Evolutionary conservation across 2,888 invertebrate species (phyloP), one percentile per base, ranked within the genome.

Genomic region (Tridacna crocea): DNA sequence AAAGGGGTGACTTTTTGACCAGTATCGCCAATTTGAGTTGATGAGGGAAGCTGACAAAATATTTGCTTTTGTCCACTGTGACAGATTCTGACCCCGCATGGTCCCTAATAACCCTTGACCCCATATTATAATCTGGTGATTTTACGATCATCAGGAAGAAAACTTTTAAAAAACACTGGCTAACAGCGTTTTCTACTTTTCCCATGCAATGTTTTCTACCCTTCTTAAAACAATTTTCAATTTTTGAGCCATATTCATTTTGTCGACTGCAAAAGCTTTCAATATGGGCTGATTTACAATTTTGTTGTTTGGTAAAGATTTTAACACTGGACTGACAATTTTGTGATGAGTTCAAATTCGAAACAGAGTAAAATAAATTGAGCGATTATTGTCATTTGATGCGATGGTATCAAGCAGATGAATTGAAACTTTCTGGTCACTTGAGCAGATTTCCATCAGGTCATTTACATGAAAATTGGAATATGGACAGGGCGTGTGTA

Each of bases 351-450:
- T 66, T 26, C 13, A 27, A 72, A 72, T 51, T 48, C 1, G 72
- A 51, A 24, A 24, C 60, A 60, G 46, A 19, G 58, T n/a, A 55
- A 61, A 74, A 74, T 61, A 74, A 74, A 73, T 73, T 73, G 73
- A 61, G 74, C 61, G 27, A 61, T 74, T 74, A 36, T 74, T 74
- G 74, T 74, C 61, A 36, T 61, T 61, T 74, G 74, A 74, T 60
- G 60, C 74, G 60, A 74, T 74, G 61, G 27, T 74, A 61, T 74
- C 55, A 58, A 10, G 13, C 8, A 72, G 51, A 55, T 55, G 51
- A 72, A 72, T 72, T 51, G 51, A 27, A 27, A 55, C 51, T 55
- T 72, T 72, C 55, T 58, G 58, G 58, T 72, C 72, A 58, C 72
- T 72, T 72, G 55, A 51, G 26, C 72, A 72, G 72, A 72, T 72